Evolutionary conservation across 2,797 vertebrate species (phyloP).

Genomic region (Aplochiton taeniatus): DNA sequence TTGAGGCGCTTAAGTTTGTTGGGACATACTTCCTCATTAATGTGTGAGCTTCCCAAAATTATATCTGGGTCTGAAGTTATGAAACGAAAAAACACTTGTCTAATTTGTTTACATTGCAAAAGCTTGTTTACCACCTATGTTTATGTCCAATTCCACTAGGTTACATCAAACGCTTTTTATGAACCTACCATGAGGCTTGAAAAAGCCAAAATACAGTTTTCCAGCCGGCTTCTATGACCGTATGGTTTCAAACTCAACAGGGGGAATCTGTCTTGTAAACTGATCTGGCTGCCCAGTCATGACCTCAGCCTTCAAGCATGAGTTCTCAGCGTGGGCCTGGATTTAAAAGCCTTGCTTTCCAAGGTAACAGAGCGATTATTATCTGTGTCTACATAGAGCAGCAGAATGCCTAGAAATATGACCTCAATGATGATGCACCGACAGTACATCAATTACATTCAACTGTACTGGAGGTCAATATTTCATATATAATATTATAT

Average conservation of each 20-base stretch:
- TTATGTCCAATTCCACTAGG: not conserved
- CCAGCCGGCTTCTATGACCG: slow-evolving; percentile 51
- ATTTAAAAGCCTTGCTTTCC: slow-evolving; percentile 63
- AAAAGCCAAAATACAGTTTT: slow-evolving; percentile 27
- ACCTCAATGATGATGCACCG: too few relatives aligned
- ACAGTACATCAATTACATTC: too few relatives aligned
- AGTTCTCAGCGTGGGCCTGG: slow-evolving; percentile 56
- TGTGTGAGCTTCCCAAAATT: too few relatives aligned
- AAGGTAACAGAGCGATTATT: slow-evolving; percentile 64
- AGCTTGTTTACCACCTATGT: too few relatives aligned
- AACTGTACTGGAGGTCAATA: not conserved
- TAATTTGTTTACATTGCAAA: too few relatives aligned
- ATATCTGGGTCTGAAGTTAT: too few relatives aligned
- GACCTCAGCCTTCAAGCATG: slow-evolving; percentile 76
- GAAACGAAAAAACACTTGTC: too few relatives aligned
- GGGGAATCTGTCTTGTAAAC: slow-evolving; percentile 71
- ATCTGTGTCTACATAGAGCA: slow-evolving; percentile 40
- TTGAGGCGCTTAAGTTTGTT: slow-evolving; percentile 28
- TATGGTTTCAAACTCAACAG: slow-evolving; percentile 47
- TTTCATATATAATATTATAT: not conserved
- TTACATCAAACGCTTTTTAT: not conserved
- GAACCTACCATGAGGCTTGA: slow-evolving; percentile 27
- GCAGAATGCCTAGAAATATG: not conserved
- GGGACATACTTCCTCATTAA: too few relatives aligned
- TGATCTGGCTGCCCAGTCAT: slow-evolving; percentile 67